Evolutionary conservation across 2,113 vertebrate species (phyloP), one percentile per base, ranked within the genome.

Genomic region (Melanostigma gelatinosum): DNA sequence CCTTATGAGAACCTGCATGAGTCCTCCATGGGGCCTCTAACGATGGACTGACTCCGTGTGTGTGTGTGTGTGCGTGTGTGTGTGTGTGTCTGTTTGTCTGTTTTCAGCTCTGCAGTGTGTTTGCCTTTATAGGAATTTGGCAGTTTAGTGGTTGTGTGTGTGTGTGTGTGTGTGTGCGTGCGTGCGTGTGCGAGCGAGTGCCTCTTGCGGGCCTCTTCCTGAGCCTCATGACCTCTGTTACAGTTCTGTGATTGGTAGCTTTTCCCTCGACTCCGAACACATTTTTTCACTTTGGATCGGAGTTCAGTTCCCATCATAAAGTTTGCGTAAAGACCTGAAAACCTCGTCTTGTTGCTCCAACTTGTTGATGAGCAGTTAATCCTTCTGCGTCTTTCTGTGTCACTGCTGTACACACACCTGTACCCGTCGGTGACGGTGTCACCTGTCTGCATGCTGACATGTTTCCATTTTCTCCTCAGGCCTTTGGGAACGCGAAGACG

Each of bases 401-500:
- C 8, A 55, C 3, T 4, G 1, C 12, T 29, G 54, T 58, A 40
- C 55, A 57, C 9, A n/a, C 24, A 38, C 55, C 15, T 6, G 13
- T 57, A 54, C 22, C 42, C 15, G 12, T 44, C 13, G 4, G 42
- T 32, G 32, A 32, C 50, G 22, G 52, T 44, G 13, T 66, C 82
- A 68, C 42, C 65, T 63, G 50, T 50, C 44, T 55, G 0, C 13
- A 2, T 34, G 70, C 34, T 71, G 29, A 69, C 7, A 1, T 42
- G 10, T 34, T 11, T 66, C 22, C 13, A 3, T 82, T 69, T 60
- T 78, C 85, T 84, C 94, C 65, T 79, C 94, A 99, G 98, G 98
- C 98, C 1, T 99, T 99, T 92, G 98, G 98, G 82, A 99, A 99
- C 64, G 98, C 98, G 4, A 99, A 99, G 92, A 99, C 98, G 0